These are phyloP conservation scores for Drosophila monieri DNA, from an alignment of 2,888 invertebrate species.

Conservation along the genomic window DNA sequence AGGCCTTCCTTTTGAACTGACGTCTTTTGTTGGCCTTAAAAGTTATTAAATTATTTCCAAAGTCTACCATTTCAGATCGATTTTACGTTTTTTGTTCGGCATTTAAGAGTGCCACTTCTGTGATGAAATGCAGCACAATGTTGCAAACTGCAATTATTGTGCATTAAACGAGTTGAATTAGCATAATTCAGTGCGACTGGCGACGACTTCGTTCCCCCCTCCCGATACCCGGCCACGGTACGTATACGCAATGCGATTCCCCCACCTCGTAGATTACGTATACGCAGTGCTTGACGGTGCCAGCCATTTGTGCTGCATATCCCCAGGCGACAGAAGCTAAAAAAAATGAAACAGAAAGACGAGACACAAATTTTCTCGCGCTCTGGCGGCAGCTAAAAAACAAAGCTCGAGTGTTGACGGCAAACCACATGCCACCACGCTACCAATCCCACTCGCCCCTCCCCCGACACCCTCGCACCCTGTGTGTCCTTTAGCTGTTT, in stretches of 20 bases:
- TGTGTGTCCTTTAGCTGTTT: constrained; percentile 67
- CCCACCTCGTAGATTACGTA: constrained; percentile 18
- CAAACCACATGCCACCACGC: constrained; percentile 22
- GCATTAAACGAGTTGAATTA: constrained; percentile 59
- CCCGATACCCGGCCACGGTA: neutral
- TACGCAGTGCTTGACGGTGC: constrained; percentile 48
- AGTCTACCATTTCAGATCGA: constrained; percentile 33
- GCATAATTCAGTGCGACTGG: constrained; percentile 34
- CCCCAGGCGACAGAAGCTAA: constrained; percentile 62
- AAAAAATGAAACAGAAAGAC: constrained; percentile 8
- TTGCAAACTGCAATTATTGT: constrained; percentile 61
- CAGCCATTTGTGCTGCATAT: constrained; percentile 72
- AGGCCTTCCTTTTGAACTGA: constrained; percentile 34
- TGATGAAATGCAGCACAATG: constrained; percentile 27
- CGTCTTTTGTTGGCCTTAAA: constrained; percentile 10
- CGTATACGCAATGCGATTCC: constrained; percentile 7
- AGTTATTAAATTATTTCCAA: constrained; percentile 60
- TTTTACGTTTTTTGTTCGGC: constrained; percentile 16
- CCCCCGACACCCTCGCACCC: constrained; percentile 45
- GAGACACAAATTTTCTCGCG: constrained; percentile 7
- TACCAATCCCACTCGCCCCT: neutral
- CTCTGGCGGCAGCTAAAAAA: constrained; percentile 28
- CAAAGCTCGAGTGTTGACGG: constrained; percentile 51
- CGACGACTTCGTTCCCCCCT: neutral
- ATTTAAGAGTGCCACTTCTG: constrained; percentile 29